phyloP scores from a whole-genome alignment of 2,113 vertebrate genomes.

The Centropristis striata region DNA sequence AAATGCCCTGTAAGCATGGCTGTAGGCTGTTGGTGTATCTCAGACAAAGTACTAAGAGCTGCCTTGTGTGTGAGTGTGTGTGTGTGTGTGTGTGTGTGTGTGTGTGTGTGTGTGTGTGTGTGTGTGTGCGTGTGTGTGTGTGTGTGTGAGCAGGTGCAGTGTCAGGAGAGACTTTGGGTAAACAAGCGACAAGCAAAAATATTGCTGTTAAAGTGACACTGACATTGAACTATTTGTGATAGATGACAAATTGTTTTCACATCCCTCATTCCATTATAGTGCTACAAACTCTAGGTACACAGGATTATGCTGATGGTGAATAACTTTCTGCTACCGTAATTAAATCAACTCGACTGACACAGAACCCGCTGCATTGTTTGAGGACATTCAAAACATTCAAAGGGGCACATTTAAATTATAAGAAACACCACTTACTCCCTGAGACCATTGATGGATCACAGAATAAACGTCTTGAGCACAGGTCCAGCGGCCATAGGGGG shows the following conservation, averaged over 20 bases:
- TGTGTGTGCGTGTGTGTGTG: conserved; percentile 35
- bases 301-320: conserved; percentile 53
- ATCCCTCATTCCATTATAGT: conserved; percentile 45
- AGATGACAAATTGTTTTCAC: conserved; percentile 67
- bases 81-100: conserved; percentile 34
- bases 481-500: background rate
- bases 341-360: conserved; percentile 47
- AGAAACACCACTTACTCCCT: background rate
- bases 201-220: conserved; percentile 68
- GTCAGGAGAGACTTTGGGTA: conserved; percentile 64
- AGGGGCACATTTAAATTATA: conserved; percentile 19
- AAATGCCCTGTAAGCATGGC: conserved; percentile 78
- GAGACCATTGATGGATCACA: background rate
- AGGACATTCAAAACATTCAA: conserved; percentile 33
- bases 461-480: background rate
- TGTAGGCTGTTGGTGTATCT: conserved; percentile 73
- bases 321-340: conserved; percentile 47
- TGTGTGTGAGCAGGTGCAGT: conserved; percentile 27
- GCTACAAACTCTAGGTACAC: conserved; percentile 33
- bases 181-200: conserved; percentile 67
- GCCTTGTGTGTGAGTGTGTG: conserved; percentile 23
- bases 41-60: conserved; percentile 62
- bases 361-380: conserved; percentile 28
- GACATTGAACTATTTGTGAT: conserved; percentile 53
- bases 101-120: conserved; percentile 30